These are phyloP conservation scores for Gastrophysa polygoni DNA, from an alignment of 2,888 invertebrate genomes.

Conservation along the genomic window DNA sequence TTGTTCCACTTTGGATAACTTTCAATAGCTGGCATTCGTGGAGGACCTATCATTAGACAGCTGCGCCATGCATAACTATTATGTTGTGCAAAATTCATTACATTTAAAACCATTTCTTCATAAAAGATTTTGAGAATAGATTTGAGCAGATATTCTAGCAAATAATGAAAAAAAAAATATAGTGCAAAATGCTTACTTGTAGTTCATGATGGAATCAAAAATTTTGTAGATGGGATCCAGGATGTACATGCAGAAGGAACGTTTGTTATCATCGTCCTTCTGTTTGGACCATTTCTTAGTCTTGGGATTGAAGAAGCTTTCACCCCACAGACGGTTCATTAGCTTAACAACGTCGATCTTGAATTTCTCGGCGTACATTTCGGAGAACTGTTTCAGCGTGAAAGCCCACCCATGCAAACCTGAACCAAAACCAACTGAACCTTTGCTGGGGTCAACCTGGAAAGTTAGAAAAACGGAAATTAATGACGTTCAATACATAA, in stretches of 20 bases:
- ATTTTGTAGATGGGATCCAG: conserved; percentile 98
- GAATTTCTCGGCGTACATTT: conserved; percentile 99
- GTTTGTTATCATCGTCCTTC: conserved; percentile 88
- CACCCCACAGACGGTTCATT: conserved; percentile 91
- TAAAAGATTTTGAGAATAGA: too few species aligned
- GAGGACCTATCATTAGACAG: too few species aligned
- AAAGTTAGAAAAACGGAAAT: conserved; percentile 6
- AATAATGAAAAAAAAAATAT: too few species aligned
- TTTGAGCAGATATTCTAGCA: too few species aligned
- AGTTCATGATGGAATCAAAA: conserved; percentile 71
- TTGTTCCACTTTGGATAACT: too few species aligned
- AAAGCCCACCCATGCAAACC: conserved; percentile 99
- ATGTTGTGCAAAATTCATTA: too few species aligned
- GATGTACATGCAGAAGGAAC: conserved; percentile 99
- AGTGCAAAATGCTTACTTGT: conserved; percentile 55
- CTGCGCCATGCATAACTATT: too few species aligned
- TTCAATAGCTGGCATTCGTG: too few species aligned
- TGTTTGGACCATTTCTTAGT: conserved; percentile 98
- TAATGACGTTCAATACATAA: too few species aligned
- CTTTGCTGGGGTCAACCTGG: conserved; percentile 92
- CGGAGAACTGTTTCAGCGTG: conserved; percentile 98
- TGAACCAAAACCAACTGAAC: conserved; percentile 99
- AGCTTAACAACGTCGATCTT: conserved; percentile 96
- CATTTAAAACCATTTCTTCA: too few species aligned
- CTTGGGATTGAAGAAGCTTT: conserved; percentile 96